phyloP scores from a whole-genome alignment of 2,113 vertebrate species.

The Chunga burmeisteri region DNA sequence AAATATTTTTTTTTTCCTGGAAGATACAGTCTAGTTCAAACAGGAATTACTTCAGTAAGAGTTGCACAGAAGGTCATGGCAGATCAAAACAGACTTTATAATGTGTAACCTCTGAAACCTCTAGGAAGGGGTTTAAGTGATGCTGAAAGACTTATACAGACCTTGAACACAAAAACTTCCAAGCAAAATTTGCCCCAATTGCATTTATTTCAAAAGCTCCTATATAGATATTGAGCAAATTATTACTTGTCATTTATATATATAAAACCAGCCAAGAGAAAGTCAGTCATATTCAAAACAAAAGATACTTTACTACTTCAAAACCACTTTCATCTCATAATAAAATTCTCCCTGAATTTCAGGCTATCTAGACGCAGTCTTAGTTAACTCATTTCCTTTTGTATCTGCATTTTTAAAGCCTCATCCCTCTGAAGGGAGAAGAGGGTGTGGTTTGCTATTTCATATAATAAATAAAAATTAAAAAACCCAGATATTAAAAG shows the following conservation, averaged over 20 bases:
- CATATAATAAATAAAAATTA: background rate
- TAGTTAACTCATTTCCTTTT: background rate
- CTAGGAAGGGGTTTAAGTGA: background rate
- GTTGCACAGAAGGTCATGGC: background rate
- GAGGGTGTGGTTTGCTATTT: slow-evolving; percentile 57
- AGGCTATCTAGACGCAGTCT: background rate
- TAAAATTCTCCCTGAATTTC: background rate
- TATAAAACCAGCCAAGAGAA: background rate
- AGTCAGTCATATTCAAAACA: background rate
- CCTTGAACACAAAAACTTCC: background rate
- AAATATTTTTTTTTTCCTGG: background rate
- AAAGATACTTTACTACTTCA: background rate
- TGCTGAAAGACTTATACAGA: background rate
- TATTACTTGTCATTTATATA: background rate
- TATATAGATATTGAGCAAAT: background rate
- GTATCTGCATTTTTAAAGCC: slow-evolving; percentile 1
- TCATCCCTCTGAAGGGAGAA: background rate
- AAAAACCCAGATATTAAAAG: background rate
- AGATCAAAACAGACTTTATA: background rate
- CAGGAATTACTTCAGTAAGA: background rate
- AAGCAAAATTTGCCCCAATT: background rate
- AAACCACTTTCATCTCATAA: background rate
- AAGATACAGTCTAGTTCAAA: background rate
- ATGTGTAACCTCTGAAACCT: background rate
- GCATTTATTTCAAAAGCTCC: background rate